A percentile compares a stretch with the other conserved stretches of the same genome.
Evolutionary conservation across 2,888 invertebrate species (phyloP).

Genomic region (Ectemnius lituratus): DNA sequence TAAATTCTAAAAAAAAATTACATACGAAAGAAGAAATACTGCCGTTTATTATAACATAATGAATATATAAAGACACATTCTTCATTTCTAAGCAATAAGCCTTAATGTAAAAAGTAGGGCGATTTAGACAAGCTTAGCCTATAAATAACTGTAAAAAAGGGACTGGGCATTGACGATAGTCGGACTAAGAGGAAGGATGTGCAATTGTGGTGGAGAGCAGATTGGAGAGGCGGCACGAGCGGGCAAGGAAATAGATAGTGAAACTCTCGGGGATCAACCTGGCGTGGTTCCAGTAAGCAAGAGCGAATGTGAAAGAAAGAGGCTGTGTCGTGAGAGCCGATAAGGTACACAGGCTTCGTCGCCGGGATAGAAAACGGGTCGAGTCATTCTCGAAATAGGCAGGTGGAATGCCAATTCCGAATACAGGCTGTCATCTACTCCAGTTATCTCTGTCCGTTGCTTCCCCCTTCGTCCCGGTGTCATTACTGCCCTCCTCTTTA

Average conservation of each 20-base stretch:
- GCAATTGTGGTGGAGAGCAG: neutral
- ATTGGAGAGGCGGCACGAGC: neutral
- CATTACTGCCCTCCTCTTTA: constrained; percentile 7
- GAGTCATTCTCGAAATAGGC: constrained; percentile 63
- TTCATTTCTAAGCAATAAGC: too few species aligned
- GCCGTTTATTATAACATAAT: too few species aligned
- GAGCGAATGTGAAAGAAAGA: constrained; percentile 25
- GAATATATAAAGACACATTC: too few species aligned
- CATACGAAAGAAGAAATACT: too few species aligned
- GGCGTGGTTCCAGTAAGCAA: constrained; percentile 56
- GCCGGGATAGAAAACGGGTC: constrained; percentile 58
- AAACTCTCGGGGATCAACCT: constrained; percentile 48
- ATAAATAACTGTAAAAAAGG: too few species aligned
- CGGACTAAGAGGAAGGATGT: too few species aligned
- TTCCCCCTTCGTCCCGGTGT: neutral
- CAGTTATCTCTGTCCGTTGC: constrained; percentile 8
- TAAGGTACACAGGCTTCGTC: constrained; percentile 22
- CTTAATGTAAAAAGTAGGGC: too few species aligned
- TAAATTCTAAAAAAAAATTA: too few species aligned
- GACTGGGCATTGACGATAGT: too few species aligned
- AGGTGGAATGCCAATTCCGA: constrained; percentile 55
- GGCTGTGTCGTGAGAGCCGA: neutral
- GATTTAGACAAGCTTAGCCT: too few species aligned
- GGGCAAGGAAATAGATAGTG: constrained; percentile 25
- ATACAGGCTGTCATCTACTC: constrained; percentile 17